A percentile compares a stretch with the other conserved stretches of the same genome.
Evolutionary conservation across 2,888 invertebrate species (phyloP).

Genomic region (Leptopilina myrica): DNA sequence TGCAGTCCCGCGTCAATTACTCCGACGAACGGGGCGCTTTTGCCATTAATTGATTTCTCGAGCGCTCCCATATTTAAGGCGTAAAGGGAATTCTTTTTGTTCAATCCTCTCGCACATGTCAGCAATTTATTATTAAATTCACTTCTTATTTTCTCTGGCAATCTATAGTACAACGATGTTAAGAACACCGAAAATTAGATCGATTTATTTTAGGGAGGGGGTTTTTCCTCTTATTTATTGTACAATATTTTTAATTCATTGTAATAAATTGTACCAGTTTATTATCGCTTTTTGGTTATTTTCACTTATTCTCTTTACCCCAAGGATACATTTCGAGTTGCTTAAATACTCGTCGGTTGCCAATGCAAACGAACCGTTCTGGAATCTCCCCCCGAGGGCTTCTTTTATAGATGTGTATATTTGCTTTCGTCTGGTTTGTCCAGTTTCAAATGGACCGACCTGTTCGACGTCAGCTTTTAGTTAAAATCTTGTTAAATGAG

Average conservation of each 20-base stretch:
- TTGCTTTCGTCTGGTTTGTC: conserved; percentile 49
- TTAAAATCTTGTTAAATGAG: conserved; percentile 62
- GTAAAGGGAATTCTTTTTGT: not conserved
- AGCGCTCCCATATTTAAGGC: conserved; percentile 16
- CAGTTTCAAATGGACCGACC: conserved; percentile 47
- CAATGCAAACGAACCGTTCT: conserved; percentile 68
- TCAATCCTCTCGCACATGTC: not conserved
- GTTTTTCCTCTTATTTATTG: no score
- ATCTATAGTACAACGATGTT: not conserved
- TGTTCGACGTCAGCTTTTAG: conserved; percentile 51
- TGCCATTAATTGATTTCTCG: conserved; percentile 73
- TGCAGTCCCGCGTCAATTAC: conserved; percentile 74
- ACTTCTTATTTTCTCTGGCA: not conserved
- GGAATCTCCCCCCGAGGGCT: conserved; percentile 55
- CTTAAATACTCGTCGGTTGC: conserved; percentile 47
- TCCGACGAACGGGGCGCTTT: conserved; percentile 64
- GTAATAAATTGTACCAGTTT: no score
- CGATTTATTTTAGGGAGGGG: no score
- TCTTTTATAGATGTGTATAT: conserved; percentile 24
- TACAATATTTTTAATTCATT: not conserved
- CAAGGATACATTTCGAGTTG: conserved; percentile 11
- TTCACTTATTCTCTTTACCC: not conserved
- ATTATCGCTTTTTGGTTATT: no score
- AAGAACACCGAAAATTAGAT: no score
- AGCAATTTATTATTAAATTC: not conserved